Evolutionary conservation across 2,888 invertebrate species (phyloP), one percentile per base, ranked within the genome.

Genomic region (Heliconius ismenius): DNA sequence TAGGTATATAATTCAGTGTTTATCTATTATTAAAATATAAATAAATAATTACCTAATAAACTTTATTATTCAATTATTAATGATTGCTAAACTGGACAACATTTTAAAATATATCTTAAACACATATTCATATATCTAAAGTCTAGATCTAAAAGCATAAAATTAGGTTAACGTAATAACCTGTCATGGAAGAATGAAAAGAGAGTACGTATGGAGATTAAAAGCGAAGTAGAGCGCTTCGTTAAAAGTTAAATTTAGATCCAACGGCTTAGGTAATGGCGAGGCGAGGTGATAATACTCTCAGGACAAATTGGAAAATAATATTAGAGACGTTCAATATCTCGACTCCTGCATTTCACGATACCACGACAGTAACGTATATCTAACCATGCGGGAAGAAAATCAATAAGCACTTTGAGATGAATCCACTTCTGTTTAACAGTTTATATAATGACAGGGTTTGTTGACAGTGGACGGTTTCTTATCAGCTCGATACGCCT

Each of bases 391-490:
- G 86, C 85, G 83, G 83, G 82, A 83, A 79, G 86, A 91, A 92
- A 93, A 93, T 92, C 93, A 89, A 93, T 93, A 93, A 88, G 83
- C 83, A 85, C 86, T 90, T 86, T 82, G 83, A 87, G 86, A 89
- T 87, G 85, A 84, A 81, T 85, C 85, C 83, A 83, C 83, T 87
- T 83, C 82, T 81, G 79, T 83, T 83, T 82, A 81, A 82, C 80
- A 83, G 79, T 88, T 88, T 88, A 88, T 87, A 84, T 87, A 89
- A 90, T 87, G 83, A 86, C 84, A 87, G 84, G 86, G 91, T 92
- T 93, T 93, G 92, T 92, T 93, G 93, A 93, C 91, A 92, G 89
- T 88, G 84, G 86, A 88, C 88, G 90, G 87, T 87, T 92, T 92
- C 92, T 93, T 93, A 92, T 86, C 86, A 88, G 86, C 88, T 88